Evolutionary conservation across 2,797 vertebrate genomes (phyloP).

Genomic region (Petrocephalus sullivani): DNA sequence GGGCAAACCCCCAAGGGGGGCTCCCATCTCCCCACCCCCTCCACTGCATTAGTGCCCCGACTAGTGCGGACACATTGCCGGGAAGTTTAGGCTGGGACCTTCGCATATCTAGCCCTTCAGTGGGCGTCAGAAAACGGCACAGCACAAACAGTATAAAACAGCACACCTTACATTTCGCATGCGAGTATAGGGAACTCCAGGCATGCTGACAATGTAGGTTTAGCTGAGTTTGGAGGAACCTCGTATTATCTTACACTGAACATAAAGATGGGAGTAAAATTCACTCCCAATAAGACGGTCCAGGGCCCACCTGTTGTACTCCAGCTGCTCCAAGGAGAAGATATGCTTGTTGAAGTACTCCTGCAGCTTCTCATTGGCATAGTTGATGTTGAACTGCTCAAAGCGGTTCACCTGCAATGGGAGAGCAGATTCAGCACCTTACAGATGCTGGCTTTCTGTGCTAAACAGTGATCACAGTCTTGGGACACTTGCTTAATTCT

Average conservation of each 20-base stretch:
- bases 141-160: neutral
- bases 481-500: neutral
- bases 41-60: conserved; percentile 1
- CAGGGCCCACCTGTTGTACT: conserved; percentile 73
- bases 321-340: conserved; percentile 85
- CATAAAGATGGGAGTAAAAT: neutral
- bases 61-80: neutral
- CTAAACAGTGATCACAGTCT: neutral
- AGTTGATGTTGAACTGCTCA: conserved; percentile 90
- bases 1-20: conserved; percentile 29
- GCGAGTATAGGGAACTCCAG: neutral
- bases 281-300: neutral
- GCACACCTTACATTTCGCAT: neutral
- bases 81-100: neutral
- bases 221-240: neutral
- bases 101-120: neutral
- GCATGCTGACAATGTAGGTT: neutral
- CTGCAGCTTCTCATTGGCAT: conserved; percentile 87
- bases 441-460: neutral
- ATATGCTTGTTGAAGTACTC: conserved; percentile 94
- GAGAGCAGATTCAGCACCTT: neutral
- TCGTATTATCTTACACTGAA: neutral
- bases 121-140: neutral
- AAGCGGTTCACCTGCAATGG: conserved; percentile 76
- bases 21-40: conserved; percentile 20